These are phyloP conservation scores for Dinoponera quadriceps DNA, from an alignment of 1,140 invertebrate species.

Conservation along the genomic window DNA sequence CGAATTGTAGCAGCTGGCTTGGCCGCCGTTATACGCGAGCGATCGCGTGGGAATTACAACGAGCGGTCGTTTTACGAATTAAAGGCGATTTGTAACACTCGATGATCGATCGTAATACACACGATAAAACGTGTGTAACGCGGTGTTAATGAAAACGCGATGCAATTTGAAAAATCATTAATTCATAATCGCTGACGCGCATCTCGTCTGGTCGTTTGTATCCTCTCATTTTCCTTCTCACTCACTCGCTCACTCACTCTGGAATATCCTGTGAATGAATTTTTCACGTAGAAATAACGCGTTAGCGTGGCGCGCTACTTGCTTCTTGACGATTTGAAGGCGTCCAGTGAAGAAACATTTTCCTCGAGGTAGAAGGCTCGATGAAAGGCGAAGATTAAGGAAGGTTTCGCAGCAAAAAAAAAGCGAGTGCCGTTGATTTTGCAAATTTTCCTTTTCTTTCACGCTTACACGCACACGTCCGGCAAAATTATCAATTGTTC, in stretches of 20 bases:
- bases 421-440: neutral
- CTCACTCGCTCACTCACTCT: too few species aligned
- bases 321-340: neutral
- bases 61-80: constrained; percentile 6
- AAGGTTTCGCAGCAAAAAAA: neutral
- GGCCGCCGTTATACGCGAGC: neutral
- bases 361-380: neutral
- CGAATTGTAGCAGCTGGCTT: neutral
- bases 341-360: neutral
- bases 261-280: too few species aligned
- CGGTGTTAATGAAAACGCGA: constrained; percentile 23
- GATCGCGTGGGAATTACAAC: constrained; percentile 30
- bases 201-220: neutral
- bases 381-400: neutral
- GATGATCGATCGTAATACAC: constrained; percentile 12
- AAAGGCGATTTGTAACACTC: constrained; percentile 33
- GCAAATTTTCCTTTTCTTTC: constrained; percentile 3
- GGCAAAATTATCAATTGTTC: constrained; percentile 33
- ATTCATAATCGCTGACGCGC: constrained; percentile 30
- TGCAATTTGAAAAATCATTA: constrained; percentile 26
- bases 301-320: too few species aligned
- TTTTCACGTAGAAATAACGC: too few species aligned
- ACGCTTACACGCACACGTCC: too few species aligned
- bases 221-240: too few species aligned
- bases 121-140: constrained; percentile 26